Base-by-base conservation (phyloP, 35 echinoderm and acorn worm species). In the Hemicentrotus pulcherrimus region DNA sequence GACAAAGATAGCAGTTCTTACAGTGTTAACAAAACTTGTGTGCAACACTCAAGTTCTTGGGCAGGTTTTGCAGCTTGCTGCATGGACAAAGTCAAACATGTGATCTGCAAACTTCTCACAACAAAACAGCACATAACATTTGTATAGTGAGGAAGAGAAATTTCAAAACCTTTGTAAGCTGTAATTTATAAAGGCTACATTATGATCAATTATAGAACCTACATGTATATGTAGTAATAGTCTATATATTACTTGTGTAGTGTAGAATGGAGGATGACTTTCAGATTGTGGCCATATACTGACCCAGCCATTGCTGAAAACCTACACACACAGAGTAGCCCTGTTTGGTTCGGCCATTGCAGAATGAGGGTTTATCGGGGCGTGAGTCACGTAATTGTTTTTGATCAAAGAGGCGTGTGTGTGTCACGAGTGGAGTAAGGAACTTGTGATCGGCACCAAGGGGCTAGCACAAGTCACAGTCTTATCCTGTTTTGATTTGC, bases 341-440 rank as follows among this genome's bases (percentile, higher is more conserved):
- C 28, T 78, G 65, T 78, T 78, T n/a, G 65, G 6, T 78, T 4
- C 6, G 65, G 65, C 65, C 35, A 41, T 41, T 28, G 22, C 19
- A 78, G 65, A 78, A 78, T 78, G 18, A 47, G 31, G 47, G 48
- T 93, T 93, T 58, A 58, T 48, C 91, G 32, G 91, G 32, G 13
- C 48, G n/a, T 93, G 91, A 93, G 91, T 93, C 91, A 93, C 91
- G 48, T 58, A 93, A 93, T 93, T 93, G 91, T 55, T 93, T 93
- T 93, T 58, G 91, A 93, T 93, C 65, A 93, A 93, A 93, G n/a
- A 2, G 22, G n/a, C 32, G 86, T 93, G 91, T 50, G 48, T 93
- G 91, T 93, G 91, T 93, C 91, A 93, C 46, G 48, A 47, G 32
- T 14, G 91, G 48, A 58, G 91, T 93, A 47, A 93, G 91, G 16